Conservation (phyloP, 2,797 vertebrate genomes). For the Spinibarbus caldwelli region DNA sequence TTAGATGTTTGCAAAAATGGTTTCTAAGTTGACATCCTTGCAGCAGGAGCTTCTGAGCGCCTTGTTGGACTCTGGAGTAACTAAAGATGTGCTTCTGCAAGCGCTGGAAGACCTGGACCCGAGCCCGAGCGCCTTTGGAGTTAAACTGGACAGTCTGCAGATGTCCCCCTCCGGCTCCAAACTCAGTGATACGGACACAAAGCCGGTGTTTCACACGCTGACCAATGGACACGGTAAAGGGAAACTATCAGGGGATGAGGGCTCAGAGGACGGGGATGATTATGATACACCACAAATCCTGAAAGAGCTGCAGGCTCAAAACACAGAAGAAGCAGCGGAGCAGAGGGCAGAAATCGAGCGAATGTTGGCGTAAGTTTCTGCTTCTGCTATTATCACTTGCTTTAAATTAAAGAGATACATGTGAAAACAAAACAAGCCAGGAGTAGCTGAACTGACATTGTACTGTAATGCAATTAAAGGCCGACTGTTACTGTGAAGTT, state of each 20-base stretch:
- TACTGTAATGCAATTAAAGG: neutral
- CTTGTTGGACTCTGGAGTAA: constrained; percentile 92
- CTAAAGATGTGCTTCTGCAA: constrained; percentile 89
- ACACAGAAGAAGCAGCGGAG: constrained; percentile 96
- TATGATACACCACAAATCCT: constrained; percentile 96
- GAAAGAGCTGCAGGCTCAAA: constrained; percentile 93
- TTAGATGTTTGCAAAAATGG: constrained; percentile 88
- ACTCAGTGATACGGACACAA: constrained; percentile 82
- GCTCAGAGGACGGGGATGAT: constrained; percentile 96
- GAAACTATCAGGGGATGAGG: constrained; percentile 93
- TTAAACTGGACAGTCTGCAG: constrained; percentile 90
- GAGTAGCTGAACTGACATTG: neutral
- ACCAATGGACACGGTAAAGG: constrained; percentile 91
- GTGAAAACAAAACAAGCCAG: neutral
- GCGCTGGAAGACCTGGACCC: constrained; percentile 95
- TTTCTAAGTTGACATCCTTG: constrained; percentile 94
- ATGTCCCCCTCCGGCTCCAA: constrained; percentile 82
- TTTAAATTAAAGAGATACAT: neutral
- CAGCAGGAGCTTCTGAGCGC: constrained; percentile 96
- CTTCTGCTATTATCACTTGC: neutral
- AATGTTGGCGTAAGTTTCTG: constrained; percentile 88
- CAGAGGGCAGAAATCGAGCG: constrained; percentile 95
- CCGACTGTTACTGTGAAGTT: neutral
- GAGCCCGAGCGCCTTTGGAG: constrained; percentile 80
- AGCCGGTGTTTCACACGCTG: constrained; percentile 88